Base-by-base conservation (phyloP, 2,113 vertebrate species). In the Coracopsis vasa region DNA sequence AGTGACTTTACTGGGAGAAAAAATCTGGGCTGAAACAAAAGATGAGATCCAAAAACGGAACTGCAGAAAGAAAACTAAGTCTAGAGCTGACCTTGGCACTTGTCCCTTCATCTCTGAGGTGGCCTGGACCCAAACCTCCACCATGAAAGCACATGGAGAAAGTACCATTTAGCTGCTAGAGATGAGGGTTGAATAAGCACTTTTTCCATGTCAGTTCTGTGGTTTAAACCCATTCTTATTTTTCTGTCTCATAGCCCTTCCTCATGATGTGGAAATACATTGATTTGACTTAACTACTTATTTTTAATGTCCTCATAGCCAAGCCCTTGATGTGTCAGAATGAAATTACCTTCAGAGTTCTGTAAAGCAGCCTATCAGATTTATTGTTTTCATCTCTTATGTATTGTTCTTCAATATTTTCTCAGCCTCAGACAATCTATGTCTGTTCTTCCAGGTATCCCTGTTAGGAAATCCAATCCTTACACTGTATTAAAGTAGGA, bases 251-350 rank as follows among this genome's bases (percentile, higher is more conserved):
- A 50, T 17, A 60, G 54, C 20, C 24, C 44, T 87, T 31, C 9
- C 6, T 45, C 28, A 42, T 41, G 16, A 19, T 20, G 11, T 24
- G 13, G 17, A 86, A 61, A 24, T 69, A 48, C 44, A 15, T 13
- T 73, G 41, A 70, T 66, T 53, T 83, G 21, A 65, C 44, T 44
- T 33, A 86, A 42, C 16, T 73, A 19, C 16, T 42, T 61, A 47
- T 37, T 74, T 64, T 62, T 71, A 39, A 39, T 66, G 42, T 64
- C 78, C 67, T 91, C 35, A 50, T 18, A 81, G 51, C 5, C 61
- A 74, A 81, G 10, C 13, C 2, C 0, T 54, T 74, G 0, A 0
- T 37, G 5, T n/a, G 15, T 53, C 13, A 37, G 51, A 42, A 72
- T 17, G 27, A 42, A 81, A 45, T 35, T 67, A 50, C 33, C 39